These are phyloP conservation scores for Dascillus cervinus DNA, from an alignment of 2,888 invertebrate genomes.

Conservation along the genomic window DNA sequence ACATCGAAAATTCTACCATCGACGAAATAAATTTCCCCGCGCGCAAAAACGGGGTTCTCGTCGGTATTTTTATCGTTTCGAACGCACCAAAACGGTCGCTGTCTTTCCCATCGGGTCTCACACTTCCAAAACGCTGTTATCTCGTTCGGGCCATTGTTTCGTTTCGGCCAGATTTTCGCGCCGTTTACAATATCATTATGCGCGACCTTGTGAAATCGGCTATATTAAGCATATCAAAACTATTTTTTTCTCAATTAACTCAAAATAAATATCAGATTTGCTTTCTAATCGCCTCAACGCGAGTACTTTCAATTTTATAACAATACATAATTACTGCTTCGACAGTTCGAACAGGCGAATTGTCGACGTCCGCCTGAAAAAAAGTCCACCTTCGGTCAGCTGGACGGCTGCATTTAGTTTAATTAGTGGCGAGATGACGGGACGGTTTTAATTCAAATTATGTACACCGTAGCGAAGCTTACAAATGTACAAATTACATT, in stretches of 20 bases:
- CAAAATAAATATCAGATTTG: conserved; percentile 13
- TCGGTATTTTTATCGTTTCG: conserved; percentile 40
- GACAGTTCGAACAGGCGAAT: conserved; percentile 9
- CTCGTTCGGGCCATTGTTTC: too few species aligned
- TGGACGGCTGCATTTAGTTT: conserved; percentile 27
- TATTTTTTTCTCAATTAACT: conserved; percentile 11
- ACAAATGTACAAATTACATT: conserved; percentile 35
- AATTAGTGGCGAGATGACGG: conserved; percentile 35
- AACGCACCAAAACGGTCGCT: conserved; percentile 35
- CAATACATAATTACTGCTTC: conserved; percentile 16
- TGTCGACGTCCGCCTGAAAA: conserved; percentile 9
- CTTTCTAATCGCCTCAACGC: conserved; percentile 12
- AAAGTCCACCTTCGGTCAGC: conserved; percentile 11
- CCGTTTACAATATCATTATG: too few species aligned
- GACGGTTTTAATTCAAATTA: conserved; percentile 34
- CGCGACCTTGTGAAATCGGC: too few species aligned
- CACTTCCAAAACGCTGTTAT: conserved; percentile 14
- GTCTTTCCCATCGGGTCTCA: conserved; percentile 26
- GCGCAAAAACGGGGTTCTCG: conserved; percentile 26
- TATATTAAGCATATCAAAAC: not conserved
- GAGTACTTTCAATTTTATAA: conserved; percentile 15
- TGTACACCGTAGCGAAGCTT: conserved; percentile 25
- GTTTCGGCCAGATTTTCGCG: too few species aligned
- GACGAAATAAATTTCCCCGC: conserved; percentile 19
- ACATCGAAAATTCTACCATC: too few species aligned